phyloP scores from a whole-genome alignment of 1,140 invertebrate species.

The Heliconius hewitsoni region DNA sequence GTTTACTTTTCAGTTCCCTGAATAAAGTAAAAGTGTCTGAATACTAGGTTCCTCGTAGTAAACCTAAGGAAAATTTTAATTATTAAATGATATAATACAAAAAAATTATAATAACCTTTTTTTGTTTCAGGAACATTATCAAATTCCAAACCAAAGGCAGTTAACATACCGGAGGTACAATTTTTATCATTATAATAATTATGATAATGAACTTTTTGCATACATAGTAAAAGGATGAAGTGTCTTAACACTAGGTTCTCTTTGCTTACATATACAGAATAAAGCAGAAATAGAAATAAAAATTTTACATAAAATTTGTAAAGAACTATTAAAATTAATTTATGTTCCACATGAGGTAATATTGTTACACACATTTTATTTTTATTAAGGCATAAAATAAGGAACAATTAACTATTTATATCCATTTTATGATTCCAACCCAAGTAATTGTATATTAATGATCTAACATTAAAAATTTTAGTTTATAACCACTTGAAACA shows the following conservation, averaged over 20 bases:
- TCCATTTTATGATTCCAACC: background rate
- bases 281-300: too few relatives aligned
- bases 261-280: too few relatives aligned
- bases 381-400: background rate
- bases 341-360: background rate
- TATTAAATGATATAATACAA: too few relatives aligned
- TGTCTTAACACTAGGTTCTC: too few relatives aligned
- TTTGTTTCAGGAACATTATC: conserved; percentile 59
- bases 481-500: too few relatives aligned
- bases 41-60: too few relatives aligned
- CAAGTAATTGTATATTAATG: background rate
- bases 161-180: conserved; percentile 55
- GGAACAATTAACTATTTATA: background rate
- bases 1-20: too few relatives aligned
- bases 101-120: background rate
- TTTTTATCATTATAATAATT: background rate
- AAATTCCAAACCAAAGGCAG: conserved; percentile 51
- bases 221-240: too few relatives aligned
- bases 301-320: background rate
- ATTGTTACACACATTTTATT: background rate
- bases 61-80: too few relatives aligned
- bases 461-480: background rate
- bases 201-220: background rate
- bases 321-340: background rate
- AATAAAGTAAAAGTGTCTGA: too few relatives aligned